Conservation (phyloP, 2,113 vertebrate species). For the Datnioides undecimradiatus region DNA sequence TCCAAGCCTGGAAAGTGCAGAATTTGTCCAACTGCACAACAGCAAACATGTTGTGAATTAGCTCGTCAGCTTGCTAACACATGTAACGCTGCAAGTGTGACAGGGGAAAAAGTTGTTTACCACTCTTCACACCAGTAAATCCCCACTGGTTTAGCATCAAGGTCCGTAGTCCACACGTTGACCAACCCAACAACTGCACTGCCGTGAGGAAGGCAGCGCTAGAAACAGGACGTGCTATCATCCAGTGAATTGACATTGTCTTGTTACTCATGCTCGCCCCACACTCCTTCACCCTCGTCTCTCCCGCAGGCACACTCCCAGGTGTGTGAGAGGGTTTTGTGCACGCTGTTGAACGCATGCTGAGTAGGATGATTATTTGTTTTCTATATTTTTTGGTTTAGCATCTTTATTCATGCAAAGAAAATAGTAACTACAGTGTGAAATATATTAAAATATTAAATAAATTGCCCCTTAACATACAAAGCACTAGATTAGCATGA, state of each 20-base stretch:
- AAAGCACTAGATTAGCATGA: background rate
- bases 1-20: background rate
- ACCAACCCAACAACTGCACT: background rate
- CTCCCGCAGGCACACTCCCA: background rate
- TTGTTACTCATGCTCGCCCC: background rate
- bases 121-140: background rate
- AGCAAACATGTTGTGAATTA: background rate
- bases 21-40: background rate
- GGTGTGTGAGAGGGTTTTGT: background rate
- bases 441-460: no score
- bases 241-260: background rate
- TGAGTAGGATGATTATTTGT: no score
- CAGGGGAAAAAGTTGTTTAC: background rate
- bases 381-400: no score
- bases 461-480: no score
- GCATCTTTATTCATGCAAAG: no score
- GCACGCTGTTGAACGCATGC: no score
- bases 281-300: background rate
- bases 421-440: no score
- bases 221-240: no score
- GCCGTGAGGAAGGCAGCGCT: no score
- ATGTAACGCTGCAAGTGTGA: background rate
- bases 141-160: background rate
- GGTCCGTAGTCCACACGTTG: background rate
- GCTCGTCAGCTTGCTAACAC: background rate